A percentile compares a stretch with the other conserved stretches of the same genome.
phyloP scores from a whole-genome alignment of 2,888 invertebrate genomes.

The Scaptomyza polygonia region DNA sequence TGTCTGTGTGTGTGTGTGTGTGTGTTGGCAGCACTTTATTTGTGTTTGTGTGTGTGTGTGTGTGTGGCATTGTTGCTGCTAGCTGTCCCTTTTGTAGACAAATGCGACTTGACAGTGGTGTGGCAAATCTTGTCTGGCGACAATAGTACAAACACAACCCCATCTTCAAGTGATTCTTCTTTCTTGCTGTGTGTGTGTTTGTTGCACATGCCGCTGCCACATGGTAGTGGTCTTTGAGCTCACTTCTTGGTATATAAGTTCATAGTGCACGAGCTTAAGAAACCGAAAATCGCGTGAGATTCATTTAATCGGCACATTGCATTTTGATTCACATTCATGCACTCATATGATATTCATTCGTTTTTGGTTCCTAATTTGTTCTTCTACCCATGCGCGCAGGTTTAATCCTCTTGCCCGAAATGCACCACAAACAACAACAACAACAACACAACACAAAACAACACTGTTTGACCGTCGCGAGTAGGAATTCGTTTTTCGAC shows the following conservation, averaged over 20 bases:
- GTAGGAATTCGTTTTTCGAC: constrained; percentile 15
- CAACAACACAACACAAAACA: constrained; percentile 8
- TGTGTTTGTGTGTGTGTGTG: constrained; percentile 10
- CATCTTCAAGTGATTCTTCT: constrained; percentile 17
- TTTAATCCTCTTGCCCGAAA: constrained; percentile 53
- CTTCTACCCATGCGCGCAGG: constrained; percentile 55
- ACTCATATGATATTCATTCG: constrained; percentile 6
- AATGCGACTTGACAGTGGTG: constrained; percentile 79
- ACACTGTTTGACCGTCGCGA: constrained; percentile 47
- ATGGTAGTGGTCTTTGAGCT: constrained; percentile 29
- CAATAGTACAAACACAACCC: constrained; percentile 39
- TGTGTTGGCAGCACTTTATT: background rate
- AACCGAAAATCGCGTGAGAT: constrained; percentile 8
- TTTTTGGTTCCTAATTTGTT: constrained; percentile 1
- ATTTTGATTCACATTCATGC: constrained; percentile 1
- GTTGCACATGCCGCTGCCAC: constrained; percentile 49
- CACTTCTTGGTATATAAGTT: constrained; percentile 45
- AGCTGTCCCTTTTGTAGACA: constrained; percentile 69
- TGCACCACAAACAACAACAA: constrained; percentile 48
- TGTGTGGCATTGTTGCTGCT: constrained; percentile 38
- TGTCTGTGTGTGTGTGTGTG: constrained; percentile 34
- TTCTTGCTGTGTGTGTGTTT: constrained; percentile 3
- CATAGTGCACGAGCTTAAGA: constrained; percentile 30
- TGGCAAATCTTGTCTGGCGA: constrained; percentile 76
- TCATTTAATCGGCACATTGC: constrained; percentile 11